Base-by-base conservation (phyloP, 2,797 vertebrate species). In the Limnodromus scolopaceus region DNA sequence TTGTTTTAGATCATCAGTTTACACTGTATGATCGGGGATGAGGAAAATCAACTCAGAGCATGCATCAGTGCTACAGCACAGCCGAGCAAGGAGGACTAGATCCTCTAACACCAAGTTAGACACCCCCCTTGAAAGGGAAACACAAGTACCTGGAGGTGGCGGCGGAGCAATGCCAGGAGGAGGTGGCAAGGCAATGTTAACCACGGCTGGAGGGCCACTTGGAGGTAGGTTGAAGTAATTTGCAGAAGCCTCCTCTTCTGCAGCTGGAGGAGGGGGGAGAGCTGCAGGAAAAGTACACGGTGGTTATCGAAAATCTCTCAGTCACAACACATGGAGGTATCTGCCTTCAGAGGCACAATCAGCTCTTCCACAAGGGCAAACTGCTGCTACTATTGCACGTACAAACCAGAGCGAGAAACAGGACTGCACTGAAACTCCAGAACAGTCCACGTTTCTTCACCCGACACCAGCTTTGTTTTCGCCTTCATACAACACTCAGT, bases 191-290 rank as follows among this genome's bases (percentile, higher is more conserved):
- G 98, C 98, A 15, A 99, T 99, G 98, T 99, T 99, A 97, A 99
- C 99, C 94, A 99, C 98, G 0, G 99, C 98, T 53, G 99, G 98
- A 92, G 99, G 98, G 48, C 98, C 98, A 94, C 98, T 98, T 0
- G 99, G 99, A 92, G 99, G 99, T 75, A 99, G 98, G 97, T 99
- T 99, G 97, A 99, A 99, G 96, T 99, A 99, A 97, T 99, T 99
- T 89, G 99, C 99, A 84, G 99, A 98, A 66, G 99, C 99, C 83
- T 99, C 99, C 94, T 99, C 99, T 79, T 99, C 98, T 27, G 99
- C 97, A 58, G 99, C 99, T 28, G 99, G 99, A 79, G 99, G 99
- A 57, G 99, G 99, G 3, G 97, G 97, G 34, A 99, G 98, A 93
- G 99, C 99, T 99, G 92, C 28, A 92, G 79, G 38, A 81, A 54